These are phyloP conservation scores for Polyodon spathula DNA, from an alignment of 2,113 vertebrate species.

Conservation along the genomic window DNA sequence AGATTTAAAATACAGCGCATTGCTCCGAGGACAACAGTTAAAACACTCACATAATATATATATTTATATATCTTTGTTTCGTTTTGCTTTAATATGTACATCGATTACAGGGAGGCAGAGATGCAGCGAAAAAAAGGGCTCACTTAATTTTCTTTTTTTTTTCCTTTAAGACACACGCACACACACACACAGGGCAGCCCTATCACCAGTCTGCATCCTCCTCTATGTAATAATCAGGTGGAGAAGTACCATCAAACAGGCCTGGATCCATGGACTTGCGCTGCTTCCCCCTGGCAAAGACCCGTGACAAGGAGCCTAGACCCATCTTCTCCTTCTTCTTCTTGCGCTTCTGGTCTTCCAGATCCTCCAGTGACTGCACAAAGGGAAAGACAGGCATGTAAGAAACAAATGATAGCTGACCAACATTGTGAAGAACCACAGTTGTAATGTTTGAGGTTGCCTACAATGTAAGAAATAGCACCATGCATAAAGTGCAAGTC, in stretches of 20 bases:
- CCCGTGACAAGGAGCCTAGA: constrained; percentile 88
- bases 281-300: constrained; percentile 92
- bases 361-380: constrained; percentile 65
- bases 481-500: constrained; percentile 57
- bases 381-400: not conserved
- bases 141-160: constrained; percentile 61
- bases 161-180: constrained; percentile 30
- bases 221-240: constrained; percentile 88
- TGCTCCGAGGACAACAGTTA: constrained; percentile 60
- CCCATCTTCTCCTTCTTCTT: constrained; percentile 70
- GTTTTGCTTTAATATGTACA: constrained; percentile 64
- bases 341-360: constrained; percentile 57
- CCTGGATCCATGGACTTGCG: constrained; percentile 92
- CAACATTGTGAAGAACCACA: constrained; percentile 12
- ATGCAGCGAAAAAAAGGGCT: constrained; percentile 31
- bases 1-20: constrained; percentile 58
- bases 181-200: constrained; percentile 18
- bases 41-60: constrained; percentile 61
- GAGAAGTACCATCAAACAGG: constrained; percentile 71
- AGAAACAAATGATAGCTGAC: too few relatives aligned
- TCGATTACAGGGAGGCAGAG: constrained; percentile 46
- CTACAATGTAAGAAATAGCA: constrained; percentile 72
- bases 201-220: constrained; percentile 98
- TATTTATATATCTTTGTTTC: constrained; percentile 55
- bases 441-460: constrained; percentile 69